These are phyloP conservation scores for Cromileptes altivelis DNA, from an alignment of 2,113 vertebrate genomes.

Conservation along the genomic window DNA sequence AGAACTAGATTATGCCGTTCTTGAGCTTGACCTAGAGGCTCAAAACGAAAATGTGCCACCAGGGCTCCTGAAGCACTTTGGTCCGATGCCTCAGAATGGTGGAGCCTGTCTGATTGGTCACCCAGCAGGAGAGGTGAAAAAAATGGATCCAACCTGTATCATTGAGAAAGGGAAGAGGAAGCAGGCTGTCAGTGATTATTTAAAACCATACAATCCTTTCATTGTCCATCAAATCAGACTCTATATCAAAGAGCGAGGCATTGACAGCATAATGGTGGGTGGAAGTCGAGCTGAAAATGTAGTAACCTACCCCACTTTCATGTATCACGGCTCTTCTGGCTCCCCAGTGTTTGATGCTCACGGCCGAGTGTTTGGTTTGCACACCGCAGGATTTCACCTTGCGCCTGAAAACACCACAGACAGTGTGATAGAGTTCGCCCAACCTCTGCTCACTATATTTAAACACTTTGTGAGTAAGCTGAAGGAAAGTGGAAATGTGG, in stretches of 20 bases:
- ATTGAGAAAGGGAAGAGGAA: constrained; percentile 13
- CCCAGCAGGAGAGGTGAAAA: neutral
- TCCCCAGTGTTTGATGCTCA: constrained; percentile 51
- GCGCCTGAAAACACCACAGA: accelerated
- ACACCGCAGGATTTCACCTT: neutral
- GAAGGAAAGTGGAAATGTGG: neutral
- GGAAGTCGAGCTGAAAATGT: accelerated
- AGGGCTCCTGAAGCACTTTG: constrained; percentile 44
- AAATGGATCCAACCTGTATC: constrained; percentile 41
- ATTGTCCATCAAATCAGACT: accelerated
- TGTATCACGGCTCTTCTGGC: constrained; percentile 52
- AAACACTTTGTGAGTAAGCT: constrained; percentile 1
- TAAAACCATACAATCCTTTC: accelerated
- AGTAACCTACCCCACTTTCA: constrained; percentile 20
- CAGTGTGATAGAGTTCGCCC: constrained; percentile 16
- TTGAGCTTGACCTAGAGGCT: neutral
- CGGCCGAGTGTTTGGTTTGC: constrained; percentile 30
- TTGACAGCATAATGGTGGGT: constrained; percentile 13
- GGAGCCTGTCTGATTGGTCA: constrained; percentile 49
- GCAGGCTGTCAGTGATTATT: neutral
- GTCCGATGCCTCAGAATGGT: neutral
- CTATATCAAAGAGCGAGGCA: neutral
- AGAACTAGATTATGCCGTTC: constrained; percentile 26
- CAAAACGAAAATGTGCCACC: neutral
- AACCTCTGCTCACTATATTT: constrained; percentile 28